Percentiles rank a stretch among this genome's conserved stretches.
Evolutionary conservation across 2,113 vertebrate genomes (phyloP).

Genomic region (Equus przewalskii): DNA sequence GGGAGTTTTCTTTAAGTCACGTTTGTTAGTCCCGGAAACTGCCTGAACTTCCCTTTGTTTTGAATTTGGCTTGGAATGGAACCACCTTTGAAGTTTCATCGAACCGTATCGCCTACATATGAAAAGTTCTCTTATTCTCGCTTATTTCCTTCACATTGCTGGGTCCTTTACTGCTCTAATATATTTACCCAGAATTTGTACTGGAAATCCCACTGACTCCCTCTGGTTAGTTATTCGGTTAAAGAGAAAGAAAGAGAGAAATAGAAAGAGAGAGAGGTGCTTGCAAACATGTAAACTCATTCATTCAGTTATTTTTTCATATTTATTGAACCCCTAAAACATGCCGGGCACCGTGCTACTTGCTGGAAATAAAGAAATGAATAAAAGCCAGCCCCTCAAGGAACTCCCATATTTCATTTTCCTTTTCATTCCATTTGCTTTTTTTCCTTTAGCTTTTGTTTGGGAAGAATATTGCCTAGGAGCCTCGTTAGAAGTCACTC

Average conservation of each 20-base stretch:
- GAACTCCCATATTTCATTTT: fast-evolving
- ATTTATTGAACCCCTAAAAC: background rate
- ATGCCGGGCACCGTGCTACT: background rate
- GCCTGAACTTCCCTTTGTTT: conserved; percentile 6
- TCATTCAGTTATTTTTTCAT: background rate
- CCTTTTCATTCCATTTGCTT: background rate
- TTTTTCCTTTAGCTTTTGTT: background rate
- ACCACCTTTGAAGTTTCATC: background rate
- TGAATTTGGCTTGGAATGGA: background rate
- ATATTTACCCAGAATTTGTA: background rate
- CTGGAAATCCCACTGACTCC: background rate
- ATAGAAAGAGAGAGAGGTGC: too few species aligned
- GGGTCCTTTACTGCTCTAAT: background rate
- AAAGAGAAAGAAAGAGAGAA: background rate
- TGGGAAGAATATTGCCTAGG: background rate
- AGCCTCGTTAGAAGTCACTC: background rate
- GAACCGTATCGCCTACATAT: background rate
- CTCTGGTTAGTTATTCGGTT: background rate
- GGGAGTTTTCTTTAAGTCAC: conserved; percentile 24
- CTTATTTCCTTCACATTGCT: background rate
- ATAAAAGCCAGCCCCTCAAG: background rate
- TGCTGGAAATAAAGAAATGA: background rate
- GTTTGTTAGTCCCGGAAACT: background rate
- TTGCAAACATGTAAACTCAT: background rate
- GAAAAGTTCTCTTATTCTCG: background rate